Conservation (phyloP, 2,888 invertebrate genomes). For the Selenia dentaria region DNA sequence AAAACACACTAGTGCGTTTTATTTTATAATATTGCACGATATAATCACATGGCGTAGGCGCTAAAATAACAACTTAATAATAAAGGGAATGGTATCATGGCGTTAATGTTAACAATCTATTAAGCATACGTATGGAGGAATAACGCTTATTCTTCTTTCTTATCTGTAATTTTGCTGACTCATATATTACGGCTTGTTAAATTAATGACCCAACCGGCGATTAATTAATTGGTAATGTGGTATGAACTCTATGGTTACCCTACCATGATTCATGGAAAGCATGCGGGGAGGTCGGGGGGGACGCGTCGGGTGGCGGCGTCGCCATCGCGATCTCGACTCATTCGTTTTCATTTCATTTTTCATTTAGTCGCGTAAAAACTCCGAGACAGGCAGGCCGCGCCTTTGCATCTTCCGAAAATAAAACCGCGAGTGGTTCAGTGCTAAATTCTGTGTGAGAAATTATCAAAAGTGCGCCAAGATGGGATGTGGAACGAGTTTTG, state of each 20-base stretch:
- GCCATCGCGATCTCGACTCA: constrained; percentile 72
- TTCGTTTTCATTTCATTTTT: constrained; percentile 29
- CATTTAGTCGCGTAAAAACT: constrained; percentile 66
- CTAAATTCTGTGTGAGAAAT: constrained; percentile 61
- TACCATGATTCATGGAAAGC: constrained; percentile 53
- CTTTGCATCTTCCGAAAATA: constrained; percentile 45
- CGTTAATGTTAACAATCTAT: too few relatives aligned
- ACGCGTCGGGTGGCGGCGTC: constrained; percentile 40
- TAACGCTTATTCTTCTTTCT: too few relatives aligned
- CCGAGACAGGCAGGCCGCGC: constrained; percentile 39
- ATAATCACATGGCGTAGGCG: too few relatives aligned
- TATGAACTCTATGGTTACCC: constrained; percentile 45
- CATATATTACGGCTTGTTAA: too few relatives aligned
- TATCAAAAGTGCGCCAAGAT: constrained; percentile 70
- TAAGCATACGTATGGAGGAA: too few relatives aligned
- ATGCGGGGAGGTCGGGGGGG: constrained; percentile 40
- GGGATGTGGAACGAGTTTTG: constrained; percentile 90
- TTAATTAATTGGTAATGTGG: too few relatives aligned
- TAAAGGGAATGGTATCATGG: too few relatives aligned
- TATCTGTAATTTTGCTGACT: too few relatives aligned
- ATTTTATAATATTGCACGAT: too few relatives aligned
- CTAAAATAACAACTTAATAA: too few relatives aligned
- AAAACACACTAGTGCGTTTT: too few relatives aligned
- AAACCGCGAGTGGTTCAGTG: constrained; percentile 67
- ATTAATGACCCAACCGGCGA: too few relatives aligned